Evolutionary conservation across 2,797 vertebrate species (phyloP).

Genomic region (Mycteria americana): DNA sequence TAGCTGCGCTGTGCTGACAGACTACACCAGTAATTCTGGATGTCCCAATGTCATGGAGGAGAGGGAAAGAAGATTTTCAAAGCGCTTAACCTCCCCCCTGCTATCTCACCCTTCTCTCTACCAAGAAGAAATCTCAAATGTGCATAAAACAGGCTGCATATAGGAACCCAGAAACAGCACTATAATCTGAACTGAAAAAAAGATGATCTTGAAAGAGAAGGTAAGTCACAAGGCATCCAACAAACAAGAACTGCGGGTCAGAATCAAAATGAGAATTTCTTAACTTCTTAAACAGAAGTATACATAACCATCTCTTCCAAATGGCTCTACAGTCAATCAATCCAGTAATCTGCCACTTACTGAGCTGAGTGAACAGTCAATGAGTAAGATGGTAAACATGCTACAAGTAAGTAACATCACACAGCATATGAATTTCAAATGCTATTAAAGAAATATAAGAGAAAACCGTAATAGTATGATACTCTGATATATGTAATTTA

Average conservation of each 20-base stretch:
- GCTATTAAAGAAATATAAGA: neutral
- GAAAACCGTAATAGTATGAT: neutral
- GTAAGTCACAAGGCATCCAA: neutral
- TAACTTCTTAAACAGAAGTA: neutral
- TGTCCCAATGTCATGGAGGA: neutral
- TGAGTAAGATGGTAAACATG: neutral
- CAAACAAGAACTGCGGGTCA: neutral
- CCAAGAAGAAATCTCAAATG: neutral
- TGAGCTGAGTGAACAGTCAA: neutral
- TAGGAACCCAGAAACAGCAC: neutral
- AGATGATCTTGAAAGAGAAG: neutral
- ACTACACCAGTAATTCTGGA: neutral
- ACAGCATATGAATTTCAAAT: neutral
- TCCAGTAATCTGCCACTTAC: neutral
- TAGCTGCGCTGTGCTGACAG: neutral
- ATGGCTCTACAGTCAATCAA: neutral
- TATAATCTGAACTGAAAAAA: neutral
- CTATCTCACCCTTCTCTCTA: neutral
- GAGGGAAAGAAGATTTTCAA: neutral
- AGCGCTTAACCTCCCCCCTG: neutral
- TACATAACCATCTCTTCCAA: neutral
- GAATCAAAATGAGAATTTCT: neutral
- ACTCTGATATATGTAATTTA: neutral
- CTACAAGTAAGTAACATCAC: neutral
- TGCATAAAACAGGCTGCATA: neutral